These are phyloP conservation scores for Ophthalmolycus amberensis DNA, from an alignment of 2,113 vertebrate species.

Conservation along the genomic window DNA sequence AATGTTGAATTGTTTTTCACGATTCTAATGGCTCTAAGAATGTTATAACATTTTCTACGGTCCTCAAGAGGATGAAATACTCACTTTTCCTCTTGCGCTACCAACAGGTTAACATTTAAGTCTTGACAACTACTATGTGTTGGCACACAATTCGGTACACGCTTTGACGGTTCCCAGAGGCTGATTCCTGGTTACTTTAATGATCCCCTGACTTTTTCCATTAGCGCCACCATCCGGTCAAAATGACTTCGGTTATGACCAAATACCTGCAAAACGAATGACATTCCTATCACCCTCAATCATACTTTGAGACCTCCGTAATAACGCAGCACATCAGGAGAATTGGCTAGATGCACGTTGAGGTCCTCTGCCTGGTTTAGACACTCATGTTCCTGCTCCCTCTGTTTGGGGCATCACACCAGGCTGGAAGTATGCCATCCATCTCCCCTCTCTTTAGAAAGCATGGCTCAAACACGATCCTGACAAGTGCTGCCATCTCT, in stretches of 20 bases:
- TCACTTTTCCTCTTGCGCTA: background rate
- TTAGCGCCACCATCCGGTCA: background rate
- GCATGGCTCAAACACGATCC: slow-evolving; percentile 64
- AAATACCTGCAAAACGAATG: background rate
- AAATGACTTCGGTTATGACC: background rate
- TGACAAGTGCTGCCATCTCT: slow-evolving; percentile 68
- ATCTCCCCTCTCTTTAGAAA: slow-evolving; percentile 47
- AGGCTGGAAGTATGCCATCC: slow-evolving; percentile 38
- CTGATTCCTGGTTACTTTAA: slow-evolving; percentile 7
- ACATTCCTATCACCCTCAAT: background rate
- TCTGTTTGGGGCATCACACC: slow-evolving; percentile 28
- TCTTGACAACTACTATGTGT: background rate
- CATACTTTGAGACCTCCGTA: slow-evolving; percentile 22
- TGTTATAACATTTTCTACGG: background rate
- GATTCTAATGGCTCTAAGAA: background rate
- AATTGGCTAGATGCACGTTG: slow-evolving; percentile 30
- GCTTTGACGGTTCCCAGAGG: background rate
- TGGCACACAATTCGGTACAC: background rate
- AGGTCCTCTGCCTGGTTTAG: slow-evolving; percentile 9
- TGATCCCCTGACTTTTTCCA: slow-evolving; percentile 3
- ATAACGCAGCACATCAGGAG: slow-evolving; percentile 44
- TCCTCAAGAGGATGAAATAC: background rate
- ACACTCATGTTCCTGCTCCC: slow-evolving; percentile 18
- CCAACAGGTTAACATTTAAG: background rate
- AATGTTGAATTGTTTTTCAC: slow-evolving; percentile 1